Evolutionary conservation across 2,888 invertebrate genomes (phyloP).

Genomic region (Brachyopa scutellaris): DNA sequence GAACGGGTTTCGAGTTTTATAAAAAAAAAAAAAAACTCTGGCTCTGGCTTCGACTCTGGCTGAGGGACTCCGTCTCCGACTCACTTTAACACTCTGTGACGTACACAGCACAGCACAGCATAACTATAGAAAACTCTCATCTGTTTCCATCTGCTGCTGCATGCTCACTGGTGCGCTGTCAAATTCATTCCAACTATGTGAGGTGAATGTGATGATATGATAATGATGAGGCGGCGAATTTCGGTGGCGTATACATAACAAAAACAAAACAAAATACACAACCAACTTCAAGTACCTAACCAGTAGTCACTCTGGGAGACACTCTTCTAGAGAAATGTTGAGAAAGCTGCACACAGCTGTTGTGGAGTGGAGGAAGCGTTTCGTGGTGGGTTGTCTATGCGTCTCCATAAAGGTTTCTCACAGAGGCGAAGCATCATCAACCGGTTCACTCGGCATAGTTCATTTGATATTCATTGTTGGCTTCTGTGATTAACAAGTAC

Average conservation of each 20-base stretch:
- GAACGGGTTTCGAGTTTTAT: constrained; percentile 62
- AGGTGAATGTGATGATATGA: constrained; percentile 38
- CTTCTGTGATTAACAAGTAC: background rate
- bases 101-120: constrained; percentile 8
- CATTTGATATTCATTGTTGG: constrained; percentile 12
- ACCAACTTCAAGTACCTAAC: no score
- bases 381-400: background rate
- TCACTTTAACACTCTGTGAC: constrained; percentile 37
- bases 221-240: constrained; percentile 40
- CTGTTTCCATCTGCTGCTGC: constrained; percentile 57
- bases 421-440: constrained; percentile 43
- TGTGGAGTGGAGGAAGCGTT: background rate
- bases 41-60: constrained; percentile 12
- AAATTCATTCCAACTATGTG: constrained; percentile 53
- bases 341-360: constrained; percentile 43
- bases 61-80: constrained; percentile 32
- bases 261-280: constrained; percentile 5
- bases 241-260: constrained; percentile 67
- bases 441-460: constrained; percentile 23
- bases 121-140: constrained; percentile 33
- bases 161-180: constrained; percentile 48
- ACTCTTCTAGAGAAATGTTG: constrained; percentile 19
- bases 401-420: constrained; percentile 15
- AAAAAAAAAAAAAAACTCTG: constrained; percentile 18
- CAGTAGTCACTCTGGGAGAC: background rate